phyloP scores from a whole-genome alignment of 2,113 vertebrate genomes.

The Sarotherodon lohbergeri region DNA sequence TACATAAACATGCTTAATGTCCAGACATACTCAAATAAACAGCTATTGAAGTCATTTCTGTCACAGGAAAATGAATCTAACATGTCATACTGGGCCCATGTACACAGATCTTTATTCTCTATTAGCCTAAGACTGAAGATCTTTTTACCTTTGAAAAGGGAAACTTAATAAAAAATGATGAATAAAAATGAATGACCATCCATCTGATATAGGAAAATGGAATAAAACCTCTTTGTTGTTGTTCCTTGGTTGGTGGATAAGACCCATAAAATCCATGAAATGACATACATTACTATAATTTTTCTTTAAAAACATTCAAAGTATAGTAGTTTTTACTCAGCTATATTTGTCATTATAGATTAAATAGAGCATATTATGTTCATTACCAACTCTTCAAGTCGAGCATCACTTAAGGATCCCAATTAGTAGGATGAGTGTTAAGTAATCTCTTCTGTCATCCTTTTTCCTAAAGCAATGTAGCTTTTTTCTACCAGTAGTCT shows the following conservation, averaged over 20 bases:
- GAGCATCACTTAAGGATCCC: neutral
- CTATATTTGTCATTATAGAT: neutral
- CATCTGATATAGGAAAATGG: neutral
- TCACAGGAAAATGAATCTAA: neutral
- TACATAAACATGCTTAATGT: conserved; percentile 30
- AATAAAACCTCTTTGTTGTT: neutral
- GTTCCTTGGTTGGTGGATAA: neutral
- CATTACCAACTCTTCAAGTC: neutral
- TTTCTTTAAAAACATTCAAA: neutral
- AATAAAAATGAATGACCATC: neutral
- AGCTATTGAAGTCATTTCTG: neutral
- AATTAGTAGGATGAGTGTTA: neutral
- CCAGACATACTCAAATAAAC: neutral
- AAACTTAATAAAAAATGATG: neutral
- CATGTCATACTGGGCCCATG: neutral
- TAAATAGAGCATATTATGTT: neutral
- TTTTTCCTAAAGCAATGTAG: neutral
- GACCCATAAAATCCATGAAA: neutral
- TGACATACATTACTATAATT: neutral
- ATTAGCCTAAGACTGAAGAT: neutral
- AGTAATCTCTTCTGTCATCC: neutral
- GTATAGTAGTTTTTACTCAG: neutral
- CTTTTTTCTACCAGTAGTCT: neutral
- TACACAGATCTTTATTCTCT: neutral
- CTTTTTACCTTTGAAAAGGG: neutral